Conservation (phyloP, 2,113 vertebrate species). For the Fulmarus glacialis region DNA sequence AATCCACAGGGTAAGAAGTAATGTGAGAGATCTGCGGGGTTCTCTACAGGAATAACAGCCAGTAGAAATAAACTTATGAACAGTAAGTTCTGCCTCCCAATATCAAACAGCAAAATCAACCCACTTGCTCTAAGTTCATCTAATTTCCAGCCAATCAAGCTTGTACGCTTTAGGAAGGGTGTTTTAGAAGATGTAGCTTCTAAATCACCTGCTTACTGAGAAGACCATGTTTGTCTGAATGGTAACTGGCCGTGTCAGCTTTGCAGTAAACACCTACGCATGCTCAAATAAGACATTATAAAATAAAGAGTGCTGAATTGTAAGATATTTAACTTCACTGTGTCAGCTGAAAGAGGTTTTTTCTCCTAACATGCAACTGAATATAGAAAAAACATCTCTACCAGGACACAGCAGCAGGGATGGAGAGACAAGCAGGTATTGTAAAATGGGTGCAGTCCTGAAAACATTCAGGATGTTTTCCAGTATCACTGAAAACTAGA, state of each 20-base stretch:
- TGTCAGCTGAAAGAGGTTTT: not conserved
- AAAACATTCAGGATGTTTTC: not conserved
- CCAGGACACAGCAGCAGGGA: not conserved
- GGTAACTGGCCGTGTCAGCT: not conserved
- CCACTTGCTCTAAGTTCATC: not conserved
- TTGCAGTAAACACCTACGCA: not conserved
- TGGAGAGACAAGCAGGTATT: not conserved
- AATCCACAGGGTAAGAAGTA: not conserved
- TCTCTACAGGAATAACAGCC: not conserved
- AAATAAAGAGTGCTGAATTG: not conserved
- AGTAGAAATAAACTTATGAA: not conserved
- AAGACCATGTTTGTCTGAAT: not conserved
- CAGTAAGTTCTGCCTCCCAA: not conserved
- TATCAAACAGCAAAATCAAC: not conserved
- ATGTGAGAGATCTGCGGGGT: rapidly evolving
- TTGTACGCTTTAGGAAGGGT: not conserved
- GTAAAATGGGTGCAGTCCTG: not conserved
- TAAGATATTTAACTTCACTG: not conserved
- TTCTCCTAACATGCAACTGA: not conserved
- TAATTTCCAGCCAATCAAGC: not conserved
- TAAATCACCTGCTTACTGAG: not conserved
- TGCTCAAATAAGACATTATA: not conserved
- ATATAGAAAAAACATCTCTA: not conserved
- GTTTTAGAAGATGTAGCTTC: not conserved
- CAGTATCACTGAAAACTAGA: not conserved